Evolutionary conservation across 2,888 invertebrate genomes (phyloP).

Genomic region (Apodemia duryi): DNA sequence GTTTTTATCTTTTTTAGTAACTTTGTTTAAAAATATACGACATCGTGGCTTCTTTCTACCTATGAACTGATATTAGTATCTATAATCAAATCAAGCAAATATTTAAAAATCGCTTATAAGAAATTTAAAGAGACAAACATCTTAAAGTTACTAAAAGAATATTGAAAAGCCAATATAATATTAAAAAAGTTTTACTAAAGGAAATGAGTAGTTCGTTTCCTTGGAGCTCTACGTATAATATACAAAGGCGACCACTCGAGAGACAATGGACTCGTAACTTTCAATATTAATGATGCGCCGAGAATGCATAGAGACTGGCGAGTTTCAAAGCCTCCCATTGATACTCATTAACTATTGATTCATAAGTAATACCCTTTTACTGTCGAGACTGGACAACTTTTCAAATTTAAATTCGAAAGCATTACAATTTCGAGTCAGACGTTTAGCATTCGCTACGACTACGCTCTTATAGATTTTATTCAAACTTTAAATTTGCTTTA

Average conservation of each 20-base stretch:
- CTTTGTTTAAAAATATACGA: too few species aligned
- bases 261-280: constrained; percentile 71
- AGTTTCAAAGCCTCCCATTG: constrained; percentile 72
- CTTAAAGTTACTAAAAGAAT: constrained; percentile 29
- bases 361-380: constrained; percentile 77
- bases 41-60: too few species aligned
- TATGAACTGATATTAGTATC: not conserved
- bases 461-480: constrained; percentile 27
- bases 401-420: constrained; percentile 66
- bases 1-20: too few species aligned
- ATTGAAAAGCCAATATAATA: constrained; percentile 43
- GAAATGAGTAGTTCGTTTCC: constrained; percentile 67
- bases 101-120: constrained; percentile 13
- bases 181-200: constrained; percentile 56
- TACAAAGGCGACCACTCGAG: constrained; percentile 65
- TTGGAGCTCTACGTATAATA: constrained; percentile 56
- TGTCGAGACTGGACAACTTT: constrained; percentile 58
- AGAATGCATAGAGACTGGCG: constrained; percentile 63
- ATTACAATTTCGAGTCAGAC: constrained; percentile 46
- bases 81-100: not conserved
- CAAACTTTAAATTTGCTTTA: constrained; percentile 25
- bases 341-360: constrained; percentile 78
- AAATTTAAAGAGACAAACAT: constrained; percentile 20
- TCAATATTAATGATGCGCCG: constrained; percentile 76
- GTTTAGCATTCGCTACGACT: constrained; percentile 26